Conservation (phyloP, 2,113 vertebrate species). For the Origma solitaria region DNA sequence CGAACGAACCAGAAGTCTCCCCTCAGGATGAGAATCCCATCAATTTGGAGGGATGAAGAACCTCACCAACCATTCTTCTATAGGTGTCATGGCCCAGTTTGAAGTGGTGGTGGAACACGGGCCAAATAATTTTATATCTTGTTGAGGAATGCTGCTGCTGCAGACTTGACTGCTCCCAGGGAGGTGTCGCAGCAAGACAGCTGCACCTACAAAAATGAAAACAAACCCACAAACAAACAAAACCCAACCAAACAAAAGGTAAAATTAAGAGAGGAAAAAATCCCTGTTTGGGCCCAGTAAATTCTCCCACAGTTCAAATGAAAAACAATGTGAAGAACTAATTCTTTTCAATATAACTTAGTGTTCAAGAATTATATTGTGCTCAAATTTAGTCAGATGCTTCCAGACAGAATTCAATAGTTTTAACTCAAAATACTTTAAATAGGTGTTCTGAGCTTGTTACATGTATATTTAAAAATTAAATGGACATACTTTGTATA, state of each 20-base stretch:
- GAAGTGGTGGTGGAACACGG: neutral
- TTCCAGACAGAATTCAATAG: neutral
- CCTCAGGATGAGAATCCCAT: conserved; percentile 6
- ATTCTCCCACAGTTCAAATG: neutral
- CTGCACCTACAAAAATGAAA: neutral
- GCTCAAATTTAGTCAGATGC: neutral
- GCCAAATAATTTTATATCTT: neutral
- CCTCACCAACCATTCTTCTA: neutral
- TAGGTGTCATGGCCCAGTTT: neutral
- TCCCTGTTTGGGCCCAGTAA: accelerated
- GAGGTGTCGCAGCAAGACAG: accelerated
- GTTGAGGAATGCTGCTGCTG: neutral
- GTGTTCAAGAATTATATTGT: neutral
- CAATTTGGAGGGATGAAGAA: neutral
- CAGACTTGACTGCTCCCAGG: neutral
- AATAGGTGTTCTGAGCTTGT: neutral
- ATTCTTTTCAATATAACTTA: neutral
- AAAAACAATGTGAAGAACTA: neutral
- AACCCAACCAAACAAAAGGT: neutral
- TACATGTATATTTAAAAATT: neutral
- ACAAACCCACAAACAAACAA: neutral
- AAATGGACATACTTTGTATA: neutral
- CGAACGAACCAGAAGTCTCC: neutral
- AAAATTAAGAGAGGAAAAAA: neutral
- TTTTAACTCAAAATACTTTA: neutral